Evolutionary conservation across 2,113 vertebrate species (phyloP).

Genomic region (Vicugna pacos): DNA sequence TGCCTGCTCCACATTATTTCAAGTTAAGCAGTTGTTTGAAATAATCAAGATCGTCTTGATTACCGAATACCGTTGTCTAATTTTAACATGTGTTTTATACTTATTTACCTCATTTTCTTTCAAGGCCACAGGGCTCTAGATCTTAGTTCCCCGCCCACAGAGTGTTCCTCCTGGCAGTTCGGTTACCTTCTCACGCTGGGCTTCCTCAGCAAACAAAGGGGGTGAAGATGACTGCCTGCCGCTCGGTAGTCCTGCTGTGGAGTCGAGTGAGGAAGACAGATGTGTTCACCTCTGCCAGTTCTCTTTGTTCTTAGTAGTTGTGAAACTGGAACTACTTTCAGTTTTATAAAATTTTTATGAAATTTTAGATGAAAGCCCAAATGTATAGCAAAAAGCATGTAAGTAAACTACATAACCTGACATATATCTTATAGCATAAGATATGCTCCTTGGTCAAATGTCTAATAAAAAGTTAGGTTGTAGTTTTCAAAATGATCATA

Average conservation of each 20-base stretch:
- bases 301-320: not conserved
- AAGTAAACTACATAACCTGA: not conserved
- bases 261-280: slow-evolving; percentile 4
- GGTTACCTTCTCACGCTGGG: not conserved
- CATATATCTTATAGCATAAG: not conserved
- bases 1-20: not conserved
- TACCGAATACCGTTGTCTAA: not conserved
- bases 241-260: not conserved
- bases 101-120: slow-evolving; percentile 52
- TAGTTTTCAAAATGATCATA: not conserved
- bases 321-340: not conserved
- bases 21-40: not conserved
- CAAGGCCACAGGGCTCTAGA: slow-evolving; percentile 42
- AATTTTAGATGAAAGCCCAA: not conserved
- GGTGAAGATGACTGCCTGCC: slow-evolving; percentile 51
- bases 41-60: not conserved
- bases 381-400: not conserved
- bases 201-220: slow-evolving; percentile 1
- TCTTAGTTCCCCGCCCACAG: not conserved
- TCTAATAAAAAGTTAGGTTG: not conserved
- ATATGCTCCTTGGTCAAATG: not conserved
- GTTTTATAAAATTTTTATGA: not conserved
- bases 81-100: not conserved
- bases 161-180: not conserved
- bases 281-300: not conserved